A percentile compares a stretch with the other conserved stretches of the same genome.
Conservation (phyloP, 2,888 invertebrate genomes). For the Orchesella flavescens region DNA sequence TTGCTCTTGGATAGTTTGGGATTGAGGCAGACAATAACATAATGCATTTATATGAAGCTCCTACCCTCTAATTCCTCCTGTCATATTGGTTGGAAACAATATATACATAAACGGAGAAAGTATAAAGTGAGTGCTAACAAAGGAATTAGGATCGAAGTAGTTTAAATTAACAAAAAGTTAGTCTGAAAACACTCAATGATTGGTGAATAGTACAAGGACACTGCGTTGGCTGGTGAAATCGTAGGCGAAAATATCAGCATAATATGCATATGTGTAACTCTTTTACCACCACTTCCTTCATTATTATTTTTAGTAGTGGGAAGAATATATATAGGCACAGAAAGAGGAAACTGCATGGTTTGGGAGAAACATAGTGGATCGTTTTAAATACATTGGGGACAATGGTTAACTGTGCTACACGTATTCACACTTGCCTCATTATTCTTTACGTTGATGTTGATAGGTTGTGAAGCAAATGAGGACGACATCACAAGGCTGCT, state of each 20-base stretch:
- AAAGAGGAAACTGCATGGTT: not conserved
- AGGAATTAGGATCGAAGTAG: constrained; percentile 40
- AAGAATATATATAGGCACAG: not conserved
- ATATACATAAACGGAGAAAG: not conserved
- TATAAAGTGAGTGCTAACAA: constrained; percentile 29
- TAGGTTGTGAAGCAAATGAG: constrained; percentile 7
- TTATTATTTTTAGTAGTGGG: too few species aligned
- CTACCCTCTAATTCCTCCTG: not conserved
- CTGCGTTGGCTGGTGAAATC: too few species aligned
- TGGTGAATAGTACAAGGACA: not conserved
- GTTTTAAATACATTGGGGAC: constrained; percentile 19
- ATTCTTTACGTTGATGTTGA: constrained; percentile 8
- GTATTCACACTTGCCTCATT: constrained; percentile 32
- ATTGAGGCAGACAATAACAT: not conserved
- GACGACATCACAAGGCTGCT: constrained; percentile 12
- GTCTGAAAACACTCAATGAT: constrained; percentile 14
- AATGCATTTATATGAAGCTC: too few species aligned
- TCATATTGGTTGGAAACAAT: not conserved
- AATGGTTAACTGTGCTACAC: not conserved
- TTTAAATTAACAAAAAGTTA: constrained; percentile 51
- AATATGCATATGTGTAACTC: too few species aligned
- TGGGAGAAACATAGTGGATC: not conserved
- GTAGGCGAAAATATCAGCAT: too few species aligned
- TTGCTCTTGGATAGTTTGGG: constrained; percentile 5
- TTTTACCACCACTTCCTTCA: too few species aligned